A percentile compares a stretch with the other conserved stretches of the same genome.
Evolutionary conservation across 2,888 invertebrate genomes (phyloP).

Genomic region (Dyspetes luteomarginatus): DNA sequence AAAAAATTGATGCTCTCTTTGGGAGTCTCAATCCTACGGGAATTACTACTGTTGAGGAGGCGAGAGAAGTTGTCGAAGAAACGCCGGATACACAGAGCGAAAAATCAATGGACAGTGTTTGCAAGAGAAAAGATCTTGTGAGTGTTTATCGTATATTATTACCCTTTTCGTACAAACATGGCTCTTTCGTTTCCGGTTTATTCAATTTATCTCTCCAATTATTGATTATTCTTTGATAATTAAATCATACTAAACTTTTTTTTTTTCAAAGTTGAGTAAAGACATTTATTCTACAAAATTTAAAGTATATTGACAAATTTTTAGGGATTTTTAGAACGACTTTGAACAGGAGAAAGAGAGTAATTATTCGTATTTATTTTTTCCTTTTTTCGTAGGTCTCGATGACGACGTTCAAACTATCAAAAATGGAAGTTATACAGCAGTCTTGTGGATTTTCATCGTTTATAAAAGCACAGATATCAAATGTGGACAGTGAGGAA

Average conservation of each 20-base stretch:
- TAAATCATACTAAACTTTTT: no score
- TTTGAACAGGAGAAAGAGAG: background rate
- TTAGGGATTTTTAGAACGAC: no score
- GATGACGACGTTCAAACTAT: slow-evolving; percentile 88
- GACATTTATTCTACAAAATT: no score
- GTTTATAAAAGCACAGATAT: slow-evolving; percentile 88
- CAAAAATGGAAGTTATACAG: slow-evolving; percentile 89
- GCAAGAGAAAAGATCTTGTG: slow-evolving; percentile 91
- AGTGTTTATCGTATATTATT: slow-evolving; percentile 67
- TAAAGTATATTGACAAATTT: no score
- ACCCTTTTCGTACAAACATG: no score
- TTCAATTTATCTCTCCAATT: no score
- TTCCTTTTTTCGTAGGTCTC: slow-evolving; percentile 81
- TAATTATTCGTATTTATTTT: background rate
- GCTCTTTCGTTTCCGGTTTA: no score
- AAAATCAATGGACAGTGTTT: slow-evolving; percentile 91
- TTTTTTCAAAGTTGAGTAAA: no score
- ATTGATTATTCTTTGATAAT: no score
- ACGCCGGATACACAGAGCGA: slow-evolving; percentile 92
- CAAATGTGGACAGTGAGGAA: slow-evolving; percentile 91
- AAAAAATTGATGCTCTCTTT: slow-evolving; percentile 86
- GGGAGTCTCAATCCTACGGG: slow-evolving; percentile 77
- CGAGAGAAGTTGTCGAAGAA: slow-evolving; percentile 93
- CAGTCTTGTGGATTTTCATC: slow-evolving; percentile 89
- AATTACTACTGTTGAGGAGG: slow-evolving; percentile 88